Evolutionary conservation across 1,140 invertebrate genomes (phyloP), one percentile per base, ranked within the genome.

Genomic region (Gonioctena quinquepunctata): DNA sequence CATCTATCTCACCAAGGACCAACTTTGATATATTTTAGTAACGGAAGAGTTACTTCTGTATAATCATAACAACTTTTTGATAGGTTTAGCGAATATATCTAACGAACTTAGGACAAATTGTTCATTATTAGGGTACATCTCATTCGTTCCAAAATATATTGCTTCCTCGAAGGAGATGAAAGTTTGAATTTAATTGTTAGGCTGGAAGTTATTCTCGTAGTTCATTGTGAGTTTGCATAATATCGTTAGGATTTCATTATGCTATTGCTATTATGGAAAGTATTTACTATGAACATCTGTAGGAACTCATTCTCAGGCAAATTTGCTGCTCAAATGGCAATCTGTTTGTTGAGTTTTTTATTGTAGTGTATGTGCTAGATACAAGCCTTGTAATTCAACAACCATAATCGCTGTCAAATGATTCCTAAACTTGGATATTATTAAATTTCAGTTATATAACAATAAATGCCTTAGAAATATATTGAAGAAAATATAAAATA

Each of bases 41-140:
- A 8, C 19, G 50, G 8, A 70, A 76, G 73, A 77, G 76, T 77
- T 76, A 77, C 72, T 76, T 76, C 76, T 74, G 76, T 76, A 74
- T 77, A 76, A n/a, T 77, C 74, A 77, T 77, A 77, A 77, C 76
- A 77, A 76, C 71, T 77, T 77, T 77, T 76, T 77, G 72, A 77
- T 76, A 71, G 69, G 74, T 74, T 77, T 77, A 77, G 68, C 74
- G 68, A 57, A 49, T 63, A 66, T 67, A 42, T 42, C 33, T 42
- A n/a, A 42, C 33, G 33, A 42, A 42, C 7, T 13, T n/a, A 42
- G 16, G 16, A 42, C 16, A n/a, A 42, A 42, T 42, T 42, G 11
- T 42, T 42, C 16, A n/a, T 42, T 42, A 42, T 42, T 42, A 42
- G 16, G 33, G 13, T 42, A 8, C 16, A 42, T 42, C 33, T 42